These are phyloP conservation scores for Conistra vaccinii DNA, from an alignment of 2,888 invertebrate species.

Conservation along the genomic window DNA sequence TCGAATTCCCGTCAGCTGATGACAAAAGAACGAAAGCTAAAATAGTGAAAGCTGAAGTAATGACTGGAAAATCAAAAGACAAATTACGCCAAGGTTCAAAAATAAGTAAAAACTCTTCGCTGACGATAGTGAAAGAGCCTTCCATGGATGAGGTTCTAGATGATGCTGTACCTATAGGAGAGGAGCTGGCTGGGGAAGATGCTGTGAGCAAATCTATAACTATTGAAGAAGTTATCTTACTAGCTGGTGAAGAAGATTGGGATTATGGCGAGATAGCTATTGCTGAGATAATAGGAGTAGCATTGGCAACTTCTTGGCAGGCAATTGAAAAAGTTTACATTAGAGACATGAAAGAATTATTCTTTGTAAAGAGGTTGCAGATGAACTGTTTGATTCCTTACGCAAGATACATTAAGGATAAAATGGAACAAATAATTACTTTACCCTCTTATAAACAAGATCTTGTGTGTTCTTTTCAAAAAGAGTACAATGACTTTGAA, in stretches of 20 bases:
- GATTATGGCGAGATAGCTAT: conserved; percentile 85
- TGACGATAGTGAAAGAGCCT: conserved; percentile 76
- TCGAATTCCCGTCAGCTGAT: conserved; percentile 81
- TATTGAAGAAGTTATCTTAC: conserved; percentile 73
- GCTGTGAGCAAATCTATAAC: conserved; percentile 48
- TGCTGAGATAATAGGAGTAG: conserved; percentile 76
- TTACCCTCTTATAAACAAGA: conserved; percentile 91
- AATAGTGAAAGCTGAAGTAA: conserved; percentile 80
- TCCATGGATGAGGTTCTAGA: conserved; percentile 69
- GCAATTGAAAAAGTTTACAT: conserved; percentile 87
- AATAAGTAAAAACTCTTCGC: conserved; percentile 73
- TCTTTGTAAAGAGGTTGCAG: conserved; percentile 90
- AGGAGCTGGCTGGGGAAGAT: conserved; percentile 71
- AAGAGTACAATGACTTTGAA: conserved; percentile 91
- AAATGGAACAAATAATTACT: conserved; percentile 89
- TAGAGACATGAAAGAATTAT: conserved; percentile 89
- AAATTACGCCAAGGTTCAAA: conserved; percentile 77
- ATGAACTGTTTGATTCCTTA: conserved; percentile 91
- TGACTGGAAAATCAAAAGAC: conserved; percentile 77
- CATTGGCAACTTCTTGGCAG: conserved; percentile 89
- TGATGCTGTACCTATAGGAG: conserved; percentile 64
- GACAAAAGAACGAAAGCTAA: conserved; percentile 82
- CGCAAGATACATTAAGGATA: conserved; percentile 87
- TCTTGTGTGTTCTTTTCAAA: conserved; percentile 90
- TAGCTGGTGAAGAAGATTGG: conserved; percentile 88